Conservation (phyloP, 1,140 invertebrate genomes). For the Aphelenchoides fujianensis region DNA sequence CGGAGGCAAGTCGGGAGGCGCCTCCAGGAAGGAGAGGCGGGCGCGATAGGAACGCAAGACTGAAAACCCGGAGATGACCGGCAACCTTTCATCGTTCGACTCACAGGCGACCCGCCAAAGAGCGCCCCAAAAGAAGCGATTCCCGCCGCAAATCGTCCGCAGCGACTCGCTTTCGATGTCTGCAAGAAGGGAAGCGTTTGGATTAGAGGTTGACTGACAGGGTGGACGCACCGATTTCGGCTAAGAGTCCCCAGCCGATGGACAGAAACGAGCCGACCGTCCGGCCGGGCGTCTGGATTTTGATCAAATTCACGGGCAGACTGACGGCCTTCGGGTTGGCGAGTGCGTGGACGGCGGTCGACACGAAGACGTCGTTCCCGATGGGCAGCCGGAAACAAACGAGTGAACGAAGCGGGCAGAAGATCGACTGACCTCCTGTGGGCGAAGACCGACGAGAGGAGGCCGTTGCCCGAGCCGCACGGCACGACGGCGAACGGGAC, state of each 20-base stretch:
- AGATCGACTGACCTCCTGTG: constrained; percentile 2
- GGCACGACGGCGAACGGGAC: constrained; percentile 49
- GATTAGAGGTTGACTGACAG: too few relatives aligned
- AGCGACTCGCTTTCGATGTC: constrained; percentile 52
- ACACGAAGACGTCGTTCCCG: constrained; percentile 34
- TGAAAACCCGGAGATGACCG: too few relatives aligned
- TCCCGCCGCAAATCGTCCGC: constrained; percentile 40
- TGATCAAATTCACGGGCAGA: constrained; percentile 35
- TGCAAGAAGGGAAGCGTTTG: too few relatives aligned
- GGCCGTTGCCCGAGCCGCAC: constrained; percentile 50
- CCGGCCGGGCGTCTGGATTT: constrained; percentile 32
- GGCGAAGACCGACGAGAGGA: constrained; percentile 45
- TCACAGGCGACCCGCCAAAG: constrained; percentile 36
- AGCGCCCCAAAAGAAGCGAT: constrained; percentile 40
- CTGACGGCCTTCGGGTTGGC: constrained; percentile 21
- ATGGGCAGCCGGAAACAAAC: constrained; percentile 5
- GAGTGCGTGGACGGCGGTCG: constrained; percentile 32
- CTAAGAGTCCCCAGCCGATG: constrained; percentile 51
- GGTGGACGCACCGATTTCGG: constrained; percentile 54
- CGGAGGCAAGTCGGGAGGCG: neutral
- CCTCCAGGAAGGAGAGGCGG: constrained; percentile 25
- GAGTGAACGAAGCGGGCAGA: too few relatives aligned
- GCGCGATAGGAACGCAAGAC: constrained; percentile 32
- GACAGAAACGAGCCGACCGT: constrained; percentile 45
- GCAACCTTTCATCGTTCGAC: too few relatives aligned